Percentiles rank a stretch among this genome's conserved stretches.
Evolutionary conservation across 2,797 vertebrate species (phyloP).

Genomic region (Trachops cirrhosus): DNA sequence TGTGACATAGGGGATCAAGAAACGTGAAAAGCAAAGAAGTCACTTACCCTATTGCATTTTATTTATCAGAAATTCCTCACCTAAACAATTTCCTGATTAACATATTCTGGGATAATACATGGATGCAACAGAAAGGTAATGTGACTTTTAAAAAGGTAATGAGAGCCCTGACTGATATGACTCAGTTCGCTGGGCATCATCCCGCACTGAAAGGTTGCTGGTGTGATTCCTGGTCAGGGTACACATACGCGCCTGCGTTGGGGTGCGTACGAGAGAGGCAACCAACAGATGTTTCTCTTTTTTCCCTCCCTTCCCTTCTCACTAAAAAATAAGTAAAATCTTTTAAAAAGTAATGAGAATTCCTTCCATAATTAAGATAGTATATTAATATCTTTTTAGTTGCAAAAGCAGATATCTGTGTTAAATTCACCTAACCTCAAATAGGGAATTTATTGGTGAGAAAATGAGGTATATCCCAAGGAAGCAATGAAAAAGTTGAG

Average conservation of each 20-base stretch:
- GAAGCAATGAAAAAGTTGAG: neutral
- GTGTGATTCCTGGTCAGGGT: neutral
- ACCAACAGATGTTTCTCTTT: no score
- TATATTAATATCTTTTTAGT: neutral
- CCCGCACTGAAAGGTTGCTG: no score
- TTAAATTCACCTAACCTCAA: neutral
- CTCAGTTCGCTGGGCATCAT: no score
- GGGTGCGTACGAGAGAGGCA: no score
- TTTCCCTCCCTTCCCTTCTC: no score
- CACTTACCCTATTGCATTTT: neutral
- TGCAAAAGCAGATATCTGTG: neutral
- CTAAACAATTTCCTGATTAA: constrained; percentile 6
- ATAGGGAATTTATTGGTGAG: neutral
- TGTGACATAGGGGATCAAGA: neutral
- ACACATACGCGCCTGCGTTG: no score
- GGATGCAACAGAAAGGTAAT: neutral
- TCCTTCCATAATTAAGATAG: neutral
- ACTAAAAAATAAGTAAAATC: no score
- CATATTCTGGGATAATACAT: neutral
- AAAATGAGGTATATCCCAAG: neutral
- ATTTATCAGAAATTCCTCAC: neutral
- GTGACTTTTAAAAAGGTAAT: neutral
- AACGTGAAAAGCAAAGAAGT: constrained; percentile 35
- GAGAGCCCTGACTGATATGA: no score
- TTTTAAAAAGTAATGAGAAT: neutral